Conservation (phyloP, 2,888 invertebrate species). For the Patella depressa region DNA sequence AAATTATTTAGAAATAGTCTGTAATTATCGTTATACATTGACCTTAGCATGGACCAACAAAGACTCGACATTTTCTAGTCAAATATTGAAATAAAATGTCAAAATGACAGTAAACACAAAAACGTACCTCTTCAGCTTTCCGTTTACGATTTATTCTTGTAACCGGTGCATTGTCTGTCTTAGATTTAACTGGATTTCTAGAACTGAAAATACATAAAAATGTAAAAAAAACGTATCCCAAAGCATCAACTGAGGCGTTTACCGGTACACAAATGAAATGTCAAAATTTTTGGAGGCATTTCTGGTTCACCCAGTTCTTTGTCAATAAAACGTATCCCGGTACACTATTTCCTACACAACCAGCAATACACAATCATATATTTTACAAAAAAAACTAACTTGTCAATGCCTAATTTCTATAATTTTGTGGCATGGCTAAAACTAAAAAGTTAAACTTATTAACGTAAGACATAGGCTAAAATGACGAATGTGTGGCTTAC, state of each 20-base stretch:
- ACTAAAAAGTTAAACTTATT: too few species aligned
- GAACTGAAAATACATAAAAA: constrained; percentile 44
- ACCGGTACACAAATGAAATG: neutral
- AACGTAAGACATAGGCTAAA: too few species aligned
- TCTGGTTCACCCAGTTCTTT: too few species aligned
- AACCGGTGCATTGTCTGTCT: constrained; percentile 39
- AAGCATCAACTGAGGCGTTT: neutral
- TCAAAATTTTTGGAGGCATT: too few species aligned
- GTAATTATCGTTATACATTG: neutral
- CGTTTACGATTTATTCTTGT: constrained; percentile 49
- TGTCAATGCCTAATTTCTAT: too few species aligned
- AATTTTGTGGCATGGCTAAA: too few species aligned
- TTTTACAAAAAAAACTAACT: too few species aligned
- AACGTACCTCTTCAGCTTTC: constrained; percentile 57
- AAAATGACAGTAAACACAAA: constrained; percentile 21
- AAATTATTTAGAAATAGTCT: constrained; percentile 20
- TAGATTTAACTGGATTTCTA: constrained; percentile 47
- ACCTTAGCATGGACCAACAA: constrained; percentile 18
- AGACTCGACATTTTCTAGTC: neutral
- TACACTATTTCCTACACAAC: too few species aligned
- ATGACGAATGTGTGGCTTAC: constrained; percentile 34
- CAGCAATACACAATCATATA: too few species aligned
- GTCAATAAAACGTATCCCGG: too few species aligned
- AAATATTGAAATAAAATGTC: constrained; percentile 5
- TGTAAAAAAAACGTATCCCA: neutral